Evolutionary conservation across 1,140 invertebrate genomes (phyloP), one percentile per base, ranked within the genome.

Genomic region (Leptopilina clavipes): DNA sequence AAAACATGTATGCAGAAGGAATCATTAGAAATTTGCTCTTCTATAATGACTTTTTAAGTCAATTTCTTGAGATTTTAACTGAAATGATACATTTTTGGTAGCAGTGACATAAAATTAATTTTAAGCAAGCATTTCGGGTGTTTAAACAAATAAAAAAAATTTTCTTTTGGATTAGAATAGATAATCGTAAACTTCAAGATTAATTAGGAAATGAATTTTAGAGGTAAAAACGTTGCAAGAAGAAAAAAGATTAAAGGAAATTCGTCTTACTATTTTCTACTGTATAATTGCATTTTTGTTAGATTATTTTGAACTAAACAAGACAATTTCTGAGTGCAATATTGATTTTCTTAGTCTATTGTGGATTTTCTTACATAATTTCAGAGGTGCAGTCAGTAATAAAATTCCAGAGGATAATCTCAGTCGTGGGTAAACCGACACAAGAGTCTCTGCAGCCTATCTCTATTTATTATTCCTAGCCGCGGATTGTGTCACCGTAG

Each of bases 211-310:
- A n/a, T n/a, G n/a, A n/a, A n/a, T n/a, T n/a, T n/a, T n/a, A n/a
- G n/a, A n/a, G n/a, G n/a, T n/a, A n/a, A n/a, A n/a, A n/a, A n/a
- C n/a, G n/a, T n/a, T n/a, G n/a, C n/a, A n/a, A n/a, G n/a, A n/a
- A n/a, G n/a, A n/a, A n/a, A n/a, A n/a, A n/a, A n/a, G n/a, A n/a
- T n/a, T n/a, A n/a, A n/a, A n/a, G n/a, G n/a, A n/a, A n/a, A n/a
- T 82, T 76, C 82, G 82, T 48, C 59, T 37, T 17, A 37, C 43
- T 14, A 56, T 73, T 65, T 52, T 14, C 17, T 52, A n/a, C n/a
- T 52, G 14, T 17, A n/a, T 18, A 18, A 5, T 52, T 17, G n/a
- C 14, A 37, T 70, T 52, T 45, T 31, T 70, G 12, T n/a, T n/a
- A 18, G 48, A 52, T n/a, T n/a, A 7, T 52, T 52, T 52, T 52